Conservation (phyloP, 2,113 vertebrate genomes). For the Aegypius monachus region DNA sequence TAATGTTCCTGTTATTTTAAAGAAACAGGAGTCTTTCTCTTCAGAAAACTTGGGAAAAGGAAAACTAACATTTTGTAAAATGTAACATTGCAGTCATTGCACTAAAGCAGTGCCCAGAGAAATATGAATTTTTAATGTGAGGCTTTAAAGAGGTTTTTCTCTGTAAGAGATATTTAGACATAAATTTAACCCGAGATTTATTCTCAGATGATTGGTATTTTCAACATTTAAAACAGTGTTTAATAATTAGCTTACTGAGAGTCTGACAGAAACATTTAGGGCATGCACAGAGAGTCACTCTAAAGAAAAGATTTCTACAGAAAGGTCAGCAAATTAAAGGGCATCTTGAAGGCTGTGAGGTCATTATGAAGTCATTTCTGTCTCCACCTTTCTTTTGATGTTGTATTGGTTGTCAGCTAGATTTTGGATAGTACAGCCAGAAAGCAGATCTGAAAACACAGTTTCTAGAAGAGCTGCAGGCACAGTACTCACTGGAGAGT, state of each 20-base stretch:
- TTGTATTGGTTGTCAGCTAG: neutral
- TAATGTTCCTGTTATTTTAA: conserved; percentile 32
- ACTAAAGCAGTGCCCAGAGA: conserved; percentile 30
- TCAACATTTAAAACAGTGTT: neutral
- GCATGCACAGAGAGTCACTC: neutral
- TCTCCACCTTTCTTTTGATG: neutral
- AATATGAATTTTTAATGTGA: conserved; percentile 48
- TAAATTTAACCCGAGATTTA: conserved; percentile 34
- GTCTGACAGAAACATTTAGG: neutral
- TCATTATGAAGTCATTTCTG: neutral
- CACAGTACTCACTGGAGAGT: neutral
- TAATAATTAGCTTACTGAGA: neutral
- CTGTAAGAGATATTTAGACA: neutral
- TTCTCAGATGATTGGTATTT: conserved; percentile 16
- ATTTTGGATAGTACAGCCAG: neutral
- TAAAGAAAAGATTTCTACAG: neutral
- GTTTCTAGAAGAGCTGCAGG: neutral
- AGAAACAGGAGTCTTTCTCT: conserved; percentile 12
- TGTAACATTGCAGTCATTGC: neutral
- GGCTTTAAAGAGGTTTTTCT: conserved; percentile 30
- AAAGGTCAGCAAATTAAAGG: neutral
- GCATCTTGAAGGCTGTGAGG: neutral
- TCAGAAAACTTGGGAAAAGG: neutral
- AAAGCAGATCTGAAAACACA: neutral
- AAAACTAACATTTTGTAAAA: conserved; percentile 33